A percentile compares a stretch with the other conserved stretches of the same genome.
These are phyloP conservation scores for Ameiurus melas DNA, from an alignment of 2,113 vertebrate species.

Conservation along the genomic window DNA sequence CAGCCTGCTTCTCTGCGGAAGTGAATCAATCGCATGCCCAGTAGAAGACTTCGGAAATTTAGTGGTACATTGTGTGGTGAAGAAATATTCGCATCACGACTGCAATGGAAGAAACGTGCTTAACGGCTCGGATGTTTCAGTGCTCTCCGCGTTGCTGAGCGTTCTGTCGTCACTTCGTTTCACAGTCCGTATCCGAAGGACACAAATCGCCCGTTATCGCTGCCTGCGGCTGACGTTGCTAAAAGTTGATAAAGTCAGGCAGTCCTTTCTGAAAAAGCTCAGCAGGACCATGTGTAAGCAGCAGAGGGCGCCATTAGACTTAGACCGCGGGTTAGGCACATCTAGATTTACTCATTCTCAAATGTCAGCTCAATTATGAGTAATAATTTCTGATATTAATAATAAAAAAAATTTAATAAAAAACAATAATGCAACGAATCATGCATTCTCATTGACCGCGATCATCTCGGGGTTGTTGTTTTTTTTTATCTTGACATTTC, in stretches of 20 bases:
- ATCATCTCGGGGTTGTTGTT: not conserved
- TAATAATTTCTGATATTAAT: not conserved
- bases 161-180: not conserved
- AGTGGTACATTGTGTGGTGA: not conserved
- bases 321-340: conserved; percentile 44
- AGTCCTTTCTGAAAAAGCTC: conserved; percentile 4
- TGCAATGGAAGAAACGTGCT: not conserved
- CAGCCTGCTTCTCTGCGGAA: not conserved
- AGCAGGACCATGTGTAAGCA: conserved; percentile 47
- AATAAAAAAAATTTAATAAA: too few species aligned
- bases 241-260: not conserved
- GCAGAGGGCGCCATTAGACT: conserved; percentile 68
- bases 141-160: not conserved
- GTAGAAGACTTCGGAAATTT: not conserved
- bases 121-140: not conserved
- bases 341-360: not conserved
- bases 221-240: not conserved
- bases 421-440: not conserved
- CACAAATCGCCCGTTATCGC: not conserved
- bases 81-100: not conserved
- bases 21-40: not conserved
- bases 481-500: not conserved
- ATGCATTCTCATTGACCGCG: not conserved
- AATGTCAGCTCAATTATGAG: not conserved
- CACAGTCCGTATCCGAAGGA: not conserved